Percentiles rank a stretch among this genome's conserved stretches.
Evolutionary conservation across 2,113 vertebrate genomes (phyloP).

Genomic region (Myrmecophaga tridactyla): DNA sequence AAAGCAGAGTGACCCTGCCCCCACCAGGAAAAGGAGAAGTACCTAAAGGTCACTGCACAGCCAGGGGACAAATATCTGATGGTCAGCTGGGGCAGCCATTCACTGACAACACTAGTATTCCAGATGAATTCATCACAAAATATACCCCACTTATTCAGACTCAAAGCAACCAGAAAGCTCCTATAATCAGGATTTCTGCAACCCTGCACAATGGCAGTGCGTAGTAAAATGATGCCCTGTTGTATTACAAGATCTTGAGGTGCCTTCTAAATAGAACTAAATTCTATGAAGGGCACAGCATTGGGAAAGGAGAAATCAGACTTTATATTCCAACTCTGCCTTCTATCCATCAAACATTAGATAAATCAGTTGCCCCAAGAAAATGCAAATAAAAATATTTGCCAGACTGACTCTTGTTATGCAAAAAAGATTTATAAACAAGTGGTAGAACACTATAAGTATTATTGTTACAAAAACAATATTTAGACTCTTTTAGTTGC

Average conservation of each 20-base stretch:
- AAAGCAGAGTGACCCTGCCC: background rate
- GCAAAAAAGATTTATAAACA: background rate
- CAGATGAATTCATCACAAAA: background rate
- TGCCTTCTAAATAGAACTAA: background rate
- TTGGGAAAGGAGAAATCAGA: background rate
- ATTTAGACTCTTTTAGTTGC: background rate
- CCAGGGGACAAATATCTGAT: background rate
- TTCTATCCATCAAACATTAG: background rate
- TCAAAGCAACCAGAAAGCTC: background rate
- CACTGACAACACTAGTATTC: background rate
- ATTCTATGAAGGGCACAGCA: background rate
- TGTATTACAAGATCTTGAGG: background rate
- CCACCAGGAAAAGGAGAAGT: background rate
- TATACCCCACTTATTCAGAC: background rate
- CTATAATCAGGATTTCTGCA: background rate
- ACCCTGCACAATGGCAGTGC: background rate
- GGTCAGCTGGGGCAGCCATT: background rate
- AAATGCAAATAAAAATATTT: conserved; percentile 27
- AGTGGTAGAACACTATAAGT: background rate
- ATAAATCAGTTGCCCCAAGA: conserved; percentile 20
- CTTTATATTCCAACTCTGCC: background rate
- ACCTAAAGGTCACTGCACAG: background rate
- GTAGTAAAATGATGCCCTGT: background rate
- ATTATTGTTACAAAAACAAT: background rate
- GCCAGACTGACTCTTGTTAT: background rate